A percentile compares a stretch with the other conserved stretches of the same genome.
phyloP scores from a whole-genome alignment of 2,113 vertebrate genomes.

The Sinocyclocheilus anophthalmus region DNA sequence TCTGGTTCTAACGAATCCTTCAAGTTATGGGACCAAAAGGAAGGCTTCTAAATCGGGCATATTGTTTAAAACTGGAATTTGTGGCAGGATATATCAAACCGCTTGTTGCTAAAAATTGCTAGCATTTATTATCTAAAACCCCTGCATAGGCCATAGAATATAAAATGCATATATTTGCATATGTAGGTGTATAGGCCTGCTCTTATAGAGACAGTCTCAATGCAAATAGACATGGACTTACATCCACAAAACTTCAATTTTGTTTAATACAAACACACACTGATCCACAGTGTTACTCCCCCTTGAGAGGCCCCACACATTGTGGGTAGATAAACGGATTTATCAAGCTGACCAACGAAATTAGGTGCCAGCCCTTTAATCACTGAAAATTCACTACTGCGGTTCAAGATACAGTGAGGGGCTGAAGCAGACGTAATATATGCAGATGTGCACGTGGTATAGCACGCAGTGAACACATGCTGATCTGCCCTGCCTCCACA shows the following conservation, averaged over 20 bases:
- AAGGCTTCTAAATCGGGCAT: no score
- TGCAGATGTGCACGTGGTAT: slow-evolving; percentile 10
- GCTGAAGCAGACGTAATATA: slow-evolving; percentile 6
- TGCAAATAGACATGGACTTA: neutral
- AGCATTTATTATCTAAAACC: neutral
- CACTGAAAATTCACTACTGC: neutral
- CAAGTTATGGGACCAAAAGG: no score
- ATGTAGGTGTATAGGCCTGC: no score
- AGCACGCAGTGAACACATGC: neutral
- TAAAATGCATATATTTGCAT: neutral
- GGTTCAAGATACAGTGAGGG: neutral
- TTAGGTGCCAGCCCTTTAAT: slow-evolving; percentile 21
- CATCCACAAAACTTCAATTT: neutral
- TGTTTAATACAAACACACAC: slow-evolving; percentile 4
- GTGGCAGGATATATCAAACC: no score
- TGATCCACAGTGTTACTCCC: neutral
- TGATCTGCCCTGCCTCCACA: neutral
- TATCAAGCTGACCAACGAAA: slow-evolving; percentile 23
- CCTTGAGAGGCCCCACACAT: neutral
- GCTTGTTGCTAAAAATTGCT: neutral
- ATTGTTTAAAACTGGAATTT: neutral
- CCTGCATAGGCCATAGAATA: neutral
- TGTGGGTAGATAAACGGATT: slow-evolving; percentile 4
- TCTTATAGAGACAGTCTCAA: neutral
- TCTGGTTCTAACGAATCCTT: neutral